phyloP scores from a whole-genome alignment of 1,140 invertebrate genomes.

The Penaeus indicus region DNA sequence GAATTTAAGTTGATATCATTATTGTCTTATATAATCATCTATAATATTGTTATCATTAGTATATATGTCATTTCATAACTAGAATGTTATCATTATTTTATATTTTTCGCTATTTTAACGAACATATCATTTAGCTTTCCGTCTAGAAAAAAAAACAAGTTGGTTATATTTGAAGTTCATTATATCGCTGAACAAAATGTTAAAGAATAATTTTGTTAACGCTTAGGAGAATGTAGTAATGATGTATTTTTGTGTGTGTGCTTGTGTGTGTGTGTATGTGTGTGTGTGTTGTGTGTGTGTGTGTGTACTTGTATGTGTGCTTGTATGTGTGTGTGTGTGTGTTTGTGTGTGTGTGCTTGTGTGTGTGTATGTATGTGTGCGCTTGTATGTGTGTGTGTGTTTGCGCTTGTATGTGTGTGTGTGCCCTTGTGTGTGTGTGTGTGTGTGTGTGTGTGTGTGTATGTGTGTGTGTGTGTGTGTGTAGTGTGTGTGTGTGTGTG shows the following conservation, averaged over 20 bases:
- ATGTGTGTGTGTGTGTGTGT: not conserved
- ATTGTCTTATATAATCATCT: no score
- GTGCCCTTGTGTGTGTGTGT: not conserved
- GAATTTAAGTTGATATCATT: no score
- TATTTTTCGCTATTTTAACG: no score
- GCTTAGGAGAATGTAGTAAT: no score
- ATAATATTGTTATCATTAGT: no score
- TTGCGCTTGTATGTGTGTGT: not conserved
- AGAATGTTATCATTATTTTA: no score
- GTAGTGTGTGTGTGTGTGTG: not conserved
- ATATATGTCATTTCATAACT: no score
- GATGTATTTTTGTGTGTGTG: not conserved
- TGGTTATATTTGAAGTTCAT: no score
- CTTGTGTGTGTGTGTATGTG: not conserved
- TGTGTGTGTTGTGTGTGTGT: not conserved
- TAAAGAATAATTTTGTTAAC: no score
- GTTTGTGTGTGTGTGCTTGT: not conserved
- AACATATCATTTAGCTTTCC: no score
- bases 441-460: not conserved
- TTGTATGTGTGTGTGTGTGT: not conserved
- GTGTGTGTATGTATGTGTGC: constrained; percentile 22
- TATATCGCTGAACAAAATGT: no score
- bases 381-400: constrained; percentile 38
- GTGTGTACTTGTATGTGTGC: not conserved
- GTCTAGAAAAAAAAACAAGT: no score